Evolutionary conservation across 2,888 invertebrate species (phyloP).

Genomic region (Luffia ferchaultella): DNA sequence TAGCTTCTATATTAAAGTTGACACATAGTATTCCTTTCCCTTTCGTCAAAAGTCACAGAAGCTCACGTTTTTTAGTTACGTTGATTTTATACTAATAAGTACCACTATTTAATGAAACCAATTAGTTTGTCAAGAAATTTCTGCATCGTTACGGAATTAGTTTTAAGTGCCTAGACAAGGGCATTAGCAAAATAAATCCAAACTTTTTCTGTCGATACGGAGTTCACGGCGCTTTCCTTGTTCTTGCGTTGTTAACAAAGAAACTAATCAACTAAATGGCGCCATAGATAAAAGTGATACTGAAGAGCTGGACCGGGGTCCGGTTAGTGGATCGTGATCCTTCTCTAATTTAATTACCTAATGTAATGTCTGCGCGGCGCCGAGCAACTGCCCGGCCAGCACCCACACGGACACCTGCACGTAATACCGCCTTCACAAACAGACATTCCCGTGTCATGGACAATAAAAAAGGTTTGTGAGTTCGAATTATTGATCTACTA

Average conservation of each 20-base stretch:
- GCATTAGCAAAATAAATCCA: too few species aligned
- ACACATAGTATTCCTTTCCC: too few species aligned
- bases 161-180: too few species aligned
- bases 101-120: too few species aligned
- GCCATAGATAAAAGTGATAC: constrained; percentile 4
- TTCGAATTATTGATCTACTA: too few species aligned
- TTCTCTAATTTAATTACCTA: constrained; percentile 8
- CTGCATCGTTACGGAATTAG: too few species aligned
- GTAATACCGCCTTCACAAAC: background rate
- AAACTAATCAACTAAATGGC: constrained; percentile 11
- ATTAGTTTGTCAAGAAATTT: too few species aligned
- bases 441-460: background rate
- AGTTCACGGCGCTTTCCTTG: background rate
- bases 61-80: too few species aligned
- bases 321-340: constrained; percentile 7
- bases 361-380: background rate
- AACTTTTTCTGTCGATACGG: background rate
- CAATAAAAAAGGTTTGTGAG: background rate
- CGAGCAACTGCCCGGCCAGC: background rate
- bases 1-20: too few species aligned
- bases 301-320: background rate
- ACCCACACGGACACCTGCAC: background rate
- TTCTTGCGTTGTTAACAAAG: constrained; percentile 2
- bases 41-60: too few species aligned
- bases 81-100: too few species aligned